A percentile compares a stretch with the other conserved stretches of the same genome.
Conservation (phyloP, 2,113 vertebrate species). For the Guaruba guarouba region DNA sequence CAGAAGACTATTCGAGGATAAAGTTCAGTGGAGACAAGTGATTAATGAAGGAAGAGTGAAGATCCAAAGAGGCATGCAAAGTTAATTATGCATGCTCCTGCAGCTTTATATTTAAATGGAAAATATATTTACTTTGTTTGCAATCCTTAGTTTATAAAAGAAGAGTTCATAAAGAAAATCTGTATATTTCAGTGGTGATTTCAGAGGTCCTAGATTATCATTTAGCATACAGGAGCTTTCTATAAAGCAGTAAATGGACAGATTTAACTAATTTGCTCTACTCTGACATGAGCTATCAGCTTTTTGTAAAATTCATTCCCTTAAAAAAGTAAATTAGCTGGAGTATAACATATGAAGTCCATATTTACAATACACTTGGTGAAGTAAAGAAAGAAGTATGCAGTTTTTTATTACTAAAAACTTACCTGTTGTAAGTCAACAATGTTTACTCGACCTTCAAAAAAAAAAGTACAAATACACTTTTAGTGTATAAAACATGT, state of each 20-base stretch:
- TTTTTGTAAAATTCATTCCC: not conserved
- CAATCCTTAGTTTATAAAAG: not conserved
- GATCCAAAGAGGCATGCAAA: not conserved
- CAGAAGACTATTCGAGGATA: not conserved
- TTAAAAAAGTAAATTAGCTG: not conserved
- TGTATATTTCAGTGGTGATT: not conserved
- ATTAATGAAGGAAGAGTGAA: constrained; percentile 14
- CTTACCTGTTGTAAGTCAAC: constrained; percentile 95
- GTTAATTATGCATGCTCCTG: not conserved
- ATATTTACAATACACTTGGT: not conserved
- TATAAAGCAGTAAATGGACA: not conserved
- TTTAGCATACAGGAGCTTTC: not conserved
- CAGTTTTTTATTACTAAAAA: not conserved
- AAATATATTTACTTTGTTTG: not conserved
- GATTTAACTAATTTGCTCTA: not conserved
- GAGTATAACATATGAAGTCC: not conserved
- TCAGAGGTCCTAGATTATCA: not conserved
- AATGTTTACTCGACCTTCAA: constrained; percentile 91
- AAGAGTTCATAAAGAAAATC: not conserved
- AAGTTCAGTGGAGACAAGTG: not conserved
- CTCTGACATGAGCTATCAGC: not conserved
- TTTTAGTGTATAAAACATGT: not conserved
- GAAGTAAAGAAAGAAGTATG: not conserved
- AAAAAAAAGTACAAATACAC: constrained; percentile 42
- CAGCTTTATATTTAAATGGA: not conserved